Base-by-base conservation (phyloP, 64 coral and sea anemone genomes). In the Dendrophyllia cribrosa region DNA sequence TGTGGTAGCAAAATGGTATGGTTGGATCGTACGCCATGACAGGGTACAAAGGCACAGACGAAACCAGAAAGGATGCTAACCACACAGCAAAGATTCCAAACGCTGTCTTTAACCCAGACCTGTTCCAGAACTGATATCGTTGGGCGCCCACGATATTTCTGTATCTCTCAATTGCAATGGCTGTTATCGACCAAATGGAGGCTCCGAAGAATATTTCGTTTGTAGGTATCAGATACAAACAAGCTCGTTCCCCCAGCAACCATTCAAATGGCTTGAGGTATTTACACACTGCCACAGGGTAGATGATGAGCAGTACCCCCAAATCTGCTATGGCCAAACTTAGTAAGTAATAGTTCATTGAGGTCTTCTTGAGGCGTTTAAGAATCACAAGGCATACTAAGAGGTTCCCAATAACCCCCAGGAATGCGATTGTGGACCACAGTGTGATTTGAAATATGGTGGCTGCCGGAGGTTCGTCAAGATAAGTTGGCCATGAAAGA, bases 301-400 rank as follows among this genome's bases (percentile, higher is more conserved):
- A 86, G 19, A 85, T 75, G 4, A 85, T 17, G 0, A 76, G 20
- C 23, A 92, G 51, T 25, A 92, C 90, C 20, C 90, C 90, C 58
- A 86, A 48, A 58, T 92, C 90, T 9, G 90, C 80, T 6, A 92
- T 78, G 90, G 90, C 81, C 55, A 92, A 74, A 51, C 63, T 91
- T 24, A 78, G 43, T 64, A 91, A 72, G 43, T 82, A 74, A 13
- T 71, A 59, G 16, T 91, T 91, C 78, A 91, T 91, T 3, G 59
- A 58, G 4, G 77, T 59, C 58, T 91, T 91, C 17, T 59, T 91
- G 7, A 60, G 48, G 4, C 77, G 77, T 48, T 24, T 73, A 17
- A 68, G 55, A 7, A 91, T 83, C n/a, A 81, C 89, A 47, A 72
- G 10, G 59, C 60, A 69, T 1, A 91, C 89, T 20, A 91, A 43